Evolutionary conservation across 2,888 invertebrate genomes (phyloP).

Genomic region (Andrena flavipes): DNA sequence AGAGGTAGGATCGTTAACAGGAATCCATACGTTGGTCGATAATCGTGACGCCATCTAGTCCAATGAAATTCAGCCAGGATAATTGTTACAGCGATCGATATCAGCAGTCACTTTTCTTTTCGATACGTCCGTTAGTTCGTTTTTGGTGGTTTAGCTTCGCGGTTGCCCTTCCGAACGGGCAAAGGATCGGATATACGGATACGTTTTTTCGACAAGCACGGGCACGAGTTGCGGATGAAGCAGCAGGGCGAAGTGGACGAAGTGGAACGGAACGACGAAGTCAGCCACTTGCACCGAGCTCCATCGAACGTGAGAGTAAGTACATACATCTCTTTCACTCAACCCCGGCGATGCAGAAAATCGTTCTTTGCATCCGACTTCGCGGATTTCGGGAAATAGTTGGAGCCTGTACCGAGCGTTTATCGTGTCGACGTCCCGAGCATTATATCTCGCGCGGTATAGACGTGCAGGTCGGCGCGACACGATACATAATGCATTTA

Average conservation of each 20-base stretch:
- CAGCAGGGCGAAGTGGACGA: neutral
- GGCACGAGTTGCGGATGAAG: conserved; percentile 7
- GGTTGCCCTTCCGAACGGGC: neutral
- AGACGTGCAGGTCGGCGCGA: neutral
- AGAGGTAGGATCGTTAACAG: neutral
- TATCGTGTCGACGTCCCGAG: conserved; percentile 9
- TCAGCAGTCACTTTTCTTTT: conserved; percentile 7
- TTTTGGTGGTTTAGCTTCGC: conserved; percentile 12
- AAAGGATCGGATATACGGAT: neutral
- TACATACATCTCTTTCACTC: conserved; percentile 2
- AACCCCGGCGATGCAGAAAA: conserved; percentile 7
- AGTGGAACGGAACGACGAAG: conserved; percentile 34
- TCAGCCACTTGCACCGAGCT: conserved; percentile 37
- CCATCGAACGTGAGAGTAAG: neutral
- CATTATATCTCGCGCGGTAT: conserved; percentile 10
- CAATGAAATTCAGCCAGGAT: conserved; percentile 39
- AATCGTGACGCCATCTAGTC: conserved; percentile 19
- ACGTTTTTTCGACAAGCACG: conserved; percentile 16
- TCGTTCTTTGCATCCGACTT: conserved; percentile 7
- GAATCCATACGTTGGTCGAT: conserved; percentile 22
- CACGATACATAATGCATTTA: conserved; percentile 45
- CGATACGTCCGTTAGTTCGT: neutral
- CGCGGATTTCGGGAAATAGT: neutral
- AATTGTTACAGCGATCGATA: conserved; percentile 33
- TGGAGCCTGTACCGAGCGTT: neutral